Base-by-base conservation (phyloP, 1,140 invertebrate genomes). In the Anadara kagoshimensis region DNA sequence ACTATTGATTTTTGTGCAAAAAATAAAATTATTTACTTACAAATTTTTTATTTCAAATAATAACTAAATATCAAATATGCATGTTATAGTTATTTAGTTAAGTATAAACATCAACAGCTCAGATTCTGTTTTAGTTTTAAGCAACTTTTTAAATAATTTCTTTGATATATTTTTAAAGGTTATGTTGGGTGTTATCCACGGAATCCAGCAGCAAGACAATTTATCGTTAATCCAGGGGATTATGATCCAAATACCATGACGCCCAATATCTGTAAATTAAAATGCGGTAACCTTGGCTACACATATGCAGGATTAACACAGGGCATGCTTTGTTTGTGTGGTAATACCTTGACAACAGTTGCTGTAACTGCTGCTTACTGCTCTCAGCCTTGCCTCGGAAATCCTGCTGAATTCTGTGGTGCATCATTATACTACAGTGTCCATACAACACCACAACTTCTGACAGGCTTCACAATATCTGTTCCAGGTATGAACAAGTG, bases 291-390 rank as follows among this genome's bases (percentile, higher is more conserved):
- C n/a, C 57, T 26, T 43, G 56, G 69, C 0, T 65, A 69, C 22
- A 12, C 18, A 20, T 75, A 73, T 58, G 69, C 77, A 12, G 73
- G 73, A 16, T 24, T 79, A 5, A 79, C 77, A 5, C 58, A 41
- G 22, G 77, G 77, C 16, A 62, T 54, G 14, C 14, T 75, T 24
- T 78, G 77, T 70, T 64, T 78, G 16, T 78, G 77, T 69, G 77
- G 77, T 11, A 72, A 51, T n/a, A 51, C 43, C 0, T 41, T 75
- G 20, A 66, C 77, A 5, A 12, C 43, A 24, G 12, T 59, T 29
- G 11, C 64, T 22, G 69, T 56, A 11, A 18, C 69, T 0, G 43
- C 43, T 11, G 20, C 29, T 3, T 51, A 49, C 12, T 78, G 77
- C 70, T 56, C 61, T 45, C 63, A 54, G 8, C 18, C 61, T 16